Base-by-base conservation (phyloP, 2,113 vertebrate genomes). In the Bubo bubo region DNA sequence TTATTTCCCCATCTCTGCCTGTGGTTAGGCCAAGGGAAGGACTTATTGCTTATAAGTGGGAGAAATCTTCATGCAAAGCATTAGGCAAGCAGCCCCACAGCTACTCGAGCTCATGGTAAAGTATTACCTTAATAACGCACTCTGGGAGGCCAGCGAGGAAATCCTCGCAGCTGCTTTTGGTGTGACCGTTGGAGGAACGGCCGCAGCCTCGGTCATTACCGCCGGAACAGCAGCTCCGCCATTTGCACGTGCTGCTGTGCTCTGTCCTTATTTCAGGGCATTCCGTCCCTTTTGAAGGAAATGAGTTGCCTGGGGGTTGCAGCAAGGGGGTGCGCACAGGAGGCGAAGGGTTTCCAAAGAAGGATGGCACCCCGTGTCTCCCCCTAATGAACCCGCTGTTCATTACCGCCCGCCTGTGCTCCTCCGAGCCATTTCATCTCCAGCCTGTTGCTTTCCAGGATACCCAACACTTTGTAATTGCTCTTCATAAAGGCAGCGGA, bases 41-140 rank as follows among this genome's bases (percentile, higher is more conserved):
- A 90, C 92, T 97, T 90, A 94, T 86, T 94, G 94, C 87, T 89
- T 89, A 64, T 71, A 75, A 92, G 90, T 49, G 55, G 91, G 95
- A 76, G 81, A 41, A 52, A 68, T 49, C 85, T 74, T 87, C 82
- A 28, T 20, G 70, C 67, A 13, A 18, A 2, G 53, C 90, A 53
- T 88, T 74, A 85, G 73, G 95, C 52, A 37, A 89, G 95, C 87
- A 83, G 94, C 90, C 97, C 88, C 88, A 91, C 92, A 85, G 97
- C 95, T 82, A 47, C 93, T 55, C 4, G 30, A 74, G 92, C 37
- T 85, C 95, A 13, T 23, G 53, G 93, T 94, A 90, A 97, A 96
- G 96, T 80, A 95, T 94, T 94, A 79, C 97, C 96, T 96, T 95
- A 96, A 96, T 93, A 97, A 97, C 59, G 14, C 35, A 41, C 97